A percentile compares a stretch with the other conserved stretches of the same genome.
phyloP scores from a whole-genome alignment of 2,888 invertebrate genomes.

The Gnatocerus cornutus region DNA sequence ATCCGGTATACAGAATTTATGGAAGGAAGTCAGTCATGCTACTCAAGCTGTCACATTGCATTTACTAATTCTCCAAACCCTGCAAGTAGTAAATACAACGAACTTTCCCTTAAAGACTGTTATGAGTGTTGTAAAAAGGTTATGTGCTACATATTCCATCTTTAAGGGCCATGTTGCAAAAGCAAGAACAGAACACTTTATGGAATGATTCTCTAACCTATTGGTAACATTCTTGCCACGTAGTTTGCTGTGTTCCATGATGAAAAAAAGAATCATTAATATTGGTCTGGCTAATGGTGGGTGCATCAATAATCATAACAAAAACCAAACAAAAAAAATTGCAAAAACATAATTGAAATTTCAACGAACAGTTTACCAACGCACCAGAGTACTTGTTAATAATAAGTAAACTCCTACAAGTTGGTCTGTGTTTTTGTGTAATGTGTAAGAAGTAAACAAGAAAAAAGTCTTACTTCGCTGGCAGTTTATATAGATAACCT shows the following conservation, averaged over 20 bases:
- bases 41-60: background rate
- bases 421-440: constrained; percentile 15
- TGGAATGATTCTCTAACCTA: constrained; percentile 79
- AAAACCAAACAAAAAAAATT: constrained; percentile 54
- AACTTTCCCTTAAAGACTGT: constrained; percentile 5
- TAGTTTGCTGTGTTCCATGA: constrained; percentile 78
- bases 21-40: background rate
- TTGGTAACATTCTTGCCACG: constrained; percentile 83
- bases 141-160: background rate
- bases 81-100: background rate
- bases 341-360: constrained; percentile 31
- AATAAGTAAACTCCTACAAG: constrained; percentile 10
- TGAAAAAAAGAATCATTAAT: constrained; percentile 70
- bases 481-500: constrained; percentile 95
- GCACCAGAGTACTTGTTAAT: constrained; percentile 29
- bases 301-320: constrained; percentile 58
- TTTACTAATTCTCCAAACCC: background rate
- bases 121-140: no score
- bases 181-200: constrained; percentile 63
- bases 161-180: constrained; percentile 35
- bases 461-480: constrained; percentile 86
- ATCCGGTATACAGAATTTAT: no score
- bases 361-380: constrained; percentile 29
- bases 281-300: constrained; percentile 56
- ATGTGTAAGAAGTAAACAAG: constrained; percentile 1